Evolutionary conservation across 2,113 vertebrate species (phyloP).

Genomic region (Hyperoodon ampullatus): DNA sequence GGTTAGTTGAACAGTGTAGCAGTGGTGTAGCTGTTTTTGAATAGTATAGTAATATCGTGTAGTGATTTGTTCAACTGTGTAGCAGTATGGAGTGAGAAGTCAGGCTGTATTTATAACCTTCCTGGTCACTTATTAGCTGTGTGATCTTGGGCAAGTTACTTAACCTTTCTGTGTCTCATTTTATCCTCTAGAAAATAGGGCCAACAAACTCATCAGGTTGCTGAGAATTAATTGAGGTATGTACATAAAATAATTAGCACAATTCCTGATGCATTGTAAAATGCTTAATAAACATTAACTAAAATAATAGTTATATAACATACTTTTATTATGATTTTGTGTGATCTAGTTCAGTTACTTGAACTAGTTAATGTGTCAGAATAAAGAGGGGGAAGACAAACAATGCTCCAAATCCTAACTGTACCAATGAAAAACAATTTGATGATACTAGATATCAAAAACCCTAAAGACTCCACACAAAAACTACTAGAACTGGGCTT

Average conservation of each 20-base stretch:
- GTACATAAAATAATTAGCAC: background rate
- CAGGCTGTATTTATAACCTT: background rate
- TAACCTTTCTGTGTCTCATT: slow-evolving; percentile 10
- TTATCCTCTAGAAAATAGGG: background rate
- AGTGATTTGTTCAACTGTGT: background rate
- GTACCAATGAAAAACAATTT: background rate
- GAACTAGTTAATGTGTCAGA: background rate
- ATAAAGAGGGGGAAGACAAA: background rate
- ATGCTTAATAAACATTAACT: background rate
- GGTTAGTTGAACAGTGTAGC: background rate
- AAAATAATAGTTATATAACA: slow-evolving; percentile 21
- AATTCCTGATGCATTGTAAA: background rate
- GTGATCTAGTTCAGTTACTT: background rate
- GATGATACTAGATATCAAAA: background rate
- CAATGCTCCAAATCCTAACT: background rate
- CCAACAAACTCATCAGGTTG: background rate
- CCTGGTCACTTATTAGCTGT: background rate
- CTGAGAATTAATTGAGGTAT: background rate
- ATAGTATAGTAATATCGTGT: background rate
- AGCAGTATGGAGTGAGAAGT: background rate
- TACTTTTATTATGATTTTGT: background rate
- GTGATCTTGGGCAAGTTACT: background rate
- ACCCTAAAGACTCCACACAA: background rate
- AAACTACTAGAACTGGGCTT: background rate
- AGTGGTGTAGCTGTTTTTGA: background rate